Conservation (phyloP, 2,888 invertebrate species). For the Mimachlamys varia region DNA sequence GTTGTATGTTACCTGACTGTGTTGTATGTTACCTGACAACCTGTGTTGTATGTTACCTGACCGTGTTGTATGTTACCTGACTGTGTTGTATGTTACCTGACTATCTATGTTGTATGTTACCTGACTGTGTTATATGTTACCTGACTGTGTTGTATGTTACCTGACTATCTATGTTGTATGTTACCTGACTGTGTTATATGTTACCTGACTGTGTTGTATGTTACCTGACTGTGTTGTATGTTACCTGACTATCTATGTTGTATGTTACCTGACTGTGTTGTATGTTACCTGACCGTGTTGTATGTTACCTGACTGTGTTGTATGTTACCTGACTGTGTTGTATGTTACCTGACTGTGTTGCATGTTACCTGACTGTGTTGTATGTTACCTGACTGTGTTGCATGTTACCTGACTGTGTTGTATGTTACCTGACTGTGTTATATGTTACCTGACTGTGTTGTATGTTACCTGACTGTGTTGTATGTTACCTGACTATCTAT, state of each 20-base stretch:
- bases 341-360: not conserved
- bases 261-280: not conserved
- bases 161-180: too few species aligned
- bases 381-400: not conserved
- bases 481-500: too few species aligned
- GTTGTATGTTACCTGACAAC: too few species aligned
- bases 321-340: not conserved
- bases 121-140: not conserved
- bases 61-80: not conserved
- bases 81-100: too few species aligned
- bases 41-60: not conserved
- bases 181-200: not conserved
- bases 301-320: not conserved
- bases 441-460: too few species aligned
- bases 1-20: not conserved
- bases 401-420: too few species aligned
- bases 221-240: not conserved
- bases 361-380: too few species aligned
- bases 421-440: not conserved
- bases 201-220: too few species aligned
- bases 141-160: too few species aligned
- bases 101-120: not conserved
- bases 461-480: not conserved
- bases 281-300: too few species aligned
- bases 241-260: too few species aligned